phyloP scores from a whole-genome alignment of 2,888 invertebrate genomes.

The Pimpla rufipes region DNA sequence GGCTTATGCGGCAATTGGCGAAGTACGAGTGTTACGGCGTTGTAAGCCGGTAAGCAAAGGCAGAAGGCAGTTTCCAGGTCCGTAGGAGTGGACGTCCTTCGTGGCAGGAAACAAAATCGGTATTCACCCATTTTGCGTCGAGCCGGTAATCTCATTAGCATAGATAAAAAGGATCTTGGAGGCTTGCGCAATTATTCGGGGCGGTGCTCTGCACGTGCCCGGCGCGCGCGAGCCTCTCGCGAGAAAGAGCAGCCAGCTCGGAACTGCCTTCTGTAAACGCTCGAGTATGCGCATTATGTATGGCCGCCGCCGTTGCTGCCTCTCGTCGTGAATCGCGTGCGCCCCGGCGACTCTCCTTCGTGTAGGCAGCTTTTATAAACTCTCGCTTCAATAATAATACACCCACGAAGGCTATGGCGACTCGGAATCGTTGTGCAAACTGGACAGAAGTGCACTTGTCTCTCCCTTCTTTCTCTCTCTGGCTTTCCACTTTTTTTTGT shows the following conservation, averaged over 20 bases:
- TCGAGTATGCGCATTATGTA: conserved; percentile 53
- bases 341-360: conserved; percentile 60
- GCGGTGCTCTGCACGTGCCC: conserved; percentile 66
- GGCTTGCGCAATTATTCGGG: conserved; percentile 69
- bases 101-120: conserved; percentile 69
- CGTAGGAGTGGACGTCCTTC: conserved; percentile 71
- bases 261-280: conserved; percentile 41
- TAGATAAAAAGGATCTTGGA: conserved; percentile 68
- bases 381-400: conserved; percentile 64
- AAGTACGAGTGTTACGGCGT: conserved; percentile 7
- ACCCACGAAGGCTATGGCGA: conserved; percentile 68
- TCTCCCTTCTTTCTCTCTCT: not conserved
- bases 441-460: conserved; percentile 43
- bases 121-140: conserved; percentile 57
- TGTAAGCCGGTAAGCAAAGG: no score
- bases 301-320: conserved; percentile 27
- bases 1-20: conserved; percentile 35
- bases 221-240: conserved; percentile 52
- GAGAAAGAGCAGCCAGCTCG: conserved; percentile 28
- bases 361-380: conserved; percentile 63
- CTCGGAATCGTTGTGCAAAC: conserved; percentile 65
- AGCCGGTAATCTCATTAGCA: conserved; percentile 67
- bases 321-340: conserved; percentile 58
- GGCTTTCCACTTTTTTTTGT: not conserved
- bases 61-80: conserved; percentile 48